Evolutionary conservation across 2,113 vertebrate species (phyloP).

Genomic region (Tachysurus fulvidraco): DNA sequence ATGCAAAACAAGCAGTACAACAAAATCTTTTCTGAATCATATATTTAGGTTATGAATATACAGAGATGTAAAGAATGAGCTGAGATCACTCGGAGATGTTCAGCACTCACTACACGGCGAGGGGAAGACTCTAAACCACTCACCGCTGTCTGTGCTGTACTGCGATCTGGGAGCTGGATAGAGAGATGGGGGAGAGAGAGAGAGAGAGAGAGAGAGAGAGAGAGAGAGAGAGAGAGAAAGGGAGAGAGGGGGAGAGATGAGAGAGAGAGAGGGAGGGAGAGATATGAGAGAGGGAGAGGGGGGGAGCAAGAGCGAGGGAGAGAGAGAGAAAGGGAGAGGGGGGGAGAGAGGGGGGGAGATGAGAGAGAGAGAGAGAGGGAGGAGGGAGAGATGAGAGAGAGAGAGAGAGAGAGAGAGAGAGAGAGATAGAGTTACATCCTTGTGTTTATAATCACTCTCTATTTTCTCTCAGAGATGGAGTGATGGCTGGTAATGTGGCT

Average conservation of each 20-base stretch:
- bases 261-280: background rate
- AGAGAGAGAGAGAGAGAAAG: background rate
- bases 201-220: background rate
- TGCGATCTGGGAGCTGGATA: slow-evolving; percentile 79
- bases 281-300: too few species aligned
- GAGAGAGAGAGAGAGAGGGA: too few species aligned
- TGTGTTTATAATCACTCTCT: background rate
- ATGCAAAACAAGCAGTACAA: background rate
- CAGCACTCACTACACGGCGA: background rate
- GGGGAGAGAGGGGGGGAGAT: too few species aligned
- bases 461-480: slow-evolving; percentile 19
- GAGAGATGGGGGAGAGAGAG: slow-evolving; percentile 48
- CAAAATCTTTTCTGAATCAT: background rate
- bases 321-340: too few species aligned
- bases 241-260: slow-evolving; percentile 54
- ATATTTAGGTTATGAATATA: too few species aligned
- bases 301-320: too few species aligned
- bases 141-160: slow-evolving; percentile 87
- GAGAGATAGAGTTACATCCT: slow-evolving; percentile 1
- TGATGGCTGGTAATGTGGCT: slow-evolving; percentile 24
- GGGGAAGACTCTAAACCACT: slow-evolving; percentile 61
- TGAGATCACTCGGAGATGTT: background rate
- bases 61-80: background rate
- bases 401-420: too few species aligned
- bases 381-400: background rate